These are phyloP conservation scores for Triplophysa yarkandensis DNA, from an alignment of 2,797 vertebrate species.

Conservation along the genomic window DNA sequence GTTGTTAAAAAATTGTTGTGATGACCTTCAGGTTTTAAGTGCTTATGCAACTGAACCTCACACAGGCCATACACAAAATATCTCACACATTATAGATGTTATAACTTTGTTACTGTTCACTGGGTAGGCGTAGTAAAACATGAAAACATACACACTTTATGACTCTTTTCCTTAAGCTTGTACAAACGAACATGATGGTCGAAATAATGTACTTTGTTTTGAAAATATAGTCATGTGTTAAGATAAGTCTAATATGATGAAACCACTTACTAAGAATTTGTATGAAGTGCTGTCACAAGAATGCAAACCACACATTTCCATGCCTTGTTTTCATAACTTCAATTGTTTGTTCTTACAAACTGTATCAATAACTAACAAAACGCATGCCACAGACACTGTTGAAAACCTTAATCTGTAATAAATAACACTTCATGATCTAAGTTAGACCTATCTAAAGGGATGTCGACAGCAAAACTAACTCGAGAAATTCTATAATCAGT, in stretches of 20 bases:
- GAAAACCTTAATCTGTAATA: neutral
- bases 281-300: neutral
- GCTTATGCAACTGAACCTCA: too few relatives aligned
- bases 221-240: neutral
- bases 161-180: neutral
- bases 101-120: neutral
- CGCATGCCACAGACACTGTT: neutral
- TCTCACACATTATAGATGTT: neutral
- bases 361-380: neutral
- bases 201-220: neutral
- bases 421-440: neutral
- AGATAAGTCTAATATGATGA: neutral
- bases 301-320: neutral
- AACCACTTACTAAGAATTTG: neutral
- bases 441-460: neutral
- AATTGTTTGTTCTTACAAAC: neutral
- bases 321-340: neutral
- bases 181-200: neutral
- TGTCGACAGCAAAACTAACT: neutral
- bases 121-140: conserved; percentile 1
- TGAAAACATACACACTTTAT: conserved; percentile 12
- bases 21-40: neutral
- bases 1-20: neutral
- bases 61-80: neutral
- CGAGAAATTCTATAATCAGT: neutral